phyloP scores from a whole-genome alignment of 2,113 vertebrate species.

The Podilymbus podiceps region DNA sequence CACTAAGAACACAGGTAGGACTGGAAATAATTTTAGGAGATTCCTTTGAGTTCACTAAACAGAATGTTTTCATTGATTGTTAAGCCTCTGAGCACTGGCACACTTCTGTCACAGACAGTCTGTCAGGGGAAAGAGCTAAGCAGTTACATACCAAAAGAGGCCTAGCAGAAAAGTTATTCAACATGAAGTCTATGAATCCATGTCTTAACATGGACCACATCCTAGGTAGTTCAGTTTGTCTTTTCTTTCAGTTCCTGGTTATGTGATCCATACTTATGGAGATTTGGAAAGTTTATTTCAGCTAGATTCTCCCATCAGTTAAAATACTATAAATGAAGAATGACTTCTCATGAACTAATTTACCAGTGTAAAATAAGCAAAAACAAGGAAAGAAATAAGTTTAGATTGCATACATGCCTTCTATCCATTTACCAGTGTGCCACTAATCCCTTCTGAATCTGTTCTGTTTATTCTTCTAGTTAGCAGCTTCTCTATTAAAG shows the following conservation, averaged over 20 bases:
- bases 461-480: not conserved
- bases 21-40: not conserved
- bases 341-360: not conserved
- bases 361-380: not conserved
- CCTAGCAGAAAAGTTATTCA: not conserved
- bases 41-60: not conserved
- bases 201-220: not conserved
- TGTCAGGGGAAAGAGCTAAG: not conserved
- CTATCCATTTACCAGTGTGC: not conserved
- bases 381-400: not conserved
- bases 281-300: not conserved
- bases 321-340: not conserved
- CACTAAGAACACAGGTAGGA: not conserved
- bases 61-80: not conserved
- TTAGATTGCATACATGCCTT: not conserved
- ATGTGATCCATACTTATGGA: rapidly evolving
- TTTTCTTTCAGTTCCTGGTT: not conserved
- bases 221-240: not conserved
- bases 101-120: not conserved
- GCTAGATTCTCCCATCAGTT: not conserved
- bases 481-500: not conserved
- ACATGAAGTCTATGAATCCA: not conserved
- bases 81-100: not conserved
- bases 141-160: not conserved
- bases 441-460: not conserved